phyloP scores from a whole-genome alignment of 2,113 vertebrate genomes.

The Oenanthe oenanthe region DNA sequence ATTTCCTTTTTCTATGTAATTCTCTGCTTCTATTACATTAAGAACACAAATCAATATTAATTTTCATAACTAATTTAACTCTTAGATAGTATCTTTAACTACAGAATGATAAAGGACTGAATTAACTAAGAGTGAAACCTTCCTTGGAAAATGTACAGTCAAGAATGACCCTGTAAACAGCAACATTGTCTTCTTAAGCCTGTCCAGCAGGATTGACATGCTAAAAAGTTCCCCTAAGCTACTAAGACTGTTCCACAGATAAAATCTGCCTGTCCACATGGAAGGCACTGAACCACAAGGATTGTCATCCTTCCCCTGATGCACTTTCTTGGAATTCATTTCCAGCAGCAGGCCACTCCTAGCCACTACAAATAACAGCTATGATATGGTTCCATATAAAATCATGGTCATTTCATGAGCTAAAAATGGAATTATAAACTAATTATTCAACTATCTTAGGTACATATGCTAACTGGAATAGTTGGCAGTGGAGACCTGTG shows the following conservation, averaged over 20 bases:
- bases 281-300: neutral
- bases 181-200: neutral
- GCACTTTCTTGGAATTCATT: neutral
- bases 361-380: neutral
- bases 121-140: neutral
- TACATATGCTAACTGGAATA: neutral
- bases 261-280: neutral
- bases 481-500: neutral
- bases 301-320: neutral
- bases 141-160: neutral
- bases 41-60: neutral
- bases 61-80: constrained; percentile 9
- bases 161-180: neutral
- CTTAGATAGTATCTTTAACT: neutral
- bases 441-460: neutral
- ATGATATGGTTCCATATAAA: neutral
- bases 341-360: neutral
- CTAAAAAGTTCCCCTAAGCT: neutral
- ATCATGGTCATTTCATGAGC: neutral
- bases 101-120: neutral
- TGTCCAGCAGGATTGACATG: neutral
- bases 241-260: neutral
- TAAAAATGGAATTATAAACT: neutral
- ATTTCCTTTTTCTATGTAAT: neutral
- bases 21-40: neutral